Evolutionary conservation across 2,797 vertebrate species (phyloP).

Genomic region (Crocodylus rhombifer): DNA sequence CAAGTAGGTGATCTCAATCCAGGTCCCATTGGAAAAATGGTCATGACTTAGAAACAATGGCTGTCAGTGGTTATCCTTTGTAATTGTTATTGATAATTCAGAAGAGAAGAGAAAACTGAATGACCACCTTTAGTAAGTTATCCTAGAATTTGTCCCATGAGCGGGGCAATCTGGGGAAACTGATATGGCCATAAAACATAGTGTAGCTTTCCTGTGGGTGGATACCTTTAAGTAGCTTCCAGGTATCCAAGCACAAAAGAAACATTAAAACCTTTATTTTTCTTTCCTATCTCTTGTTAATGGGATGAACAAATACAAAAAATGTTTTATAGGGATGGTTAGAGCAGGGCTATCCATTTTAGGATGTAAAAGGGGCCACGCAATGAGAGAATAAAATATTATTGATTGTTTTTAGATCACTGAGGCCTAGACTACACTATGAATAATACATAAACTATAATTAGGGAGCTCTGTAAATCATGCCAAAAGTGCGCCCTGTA

Average conservation of each 20-base stretch:
- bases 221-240: not conserved
- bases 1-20: not conserved
- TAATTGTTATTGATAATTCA: too few relatives aligned
- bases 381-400: not conserved
- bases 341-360: accelerated
- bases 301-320: not conserved
- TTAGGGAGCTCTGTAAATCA: too few relatives aligned
- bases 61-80: too few relatives aligned
- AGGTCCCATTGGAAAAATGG: not conserved
- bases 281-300: not conserved
- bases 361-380: not conserved
- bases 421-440: constrained; percentile 31
- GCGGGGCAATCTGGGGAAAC: too few relatives aligned
- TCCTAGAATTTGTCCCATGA: not conserved
- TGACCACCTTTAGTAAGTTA: too few relatives aligned
- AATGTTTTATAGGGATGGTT: not conserved
- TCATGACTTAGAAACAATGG: not conserved
- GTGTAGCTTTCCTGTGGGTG: not conserved
- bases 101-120: too few relatives aligned
- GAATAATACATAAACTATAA: too few relatives aligned
- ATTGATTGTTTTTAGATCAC: not conserved
- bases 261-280: accelerated
- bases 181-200: not conserved
- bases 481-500: too few relatives aligned
- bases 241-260: not conserved